Conservation (phyloP, 2,888 invertebrate species). For the Copidosoma aretas region DNA sequence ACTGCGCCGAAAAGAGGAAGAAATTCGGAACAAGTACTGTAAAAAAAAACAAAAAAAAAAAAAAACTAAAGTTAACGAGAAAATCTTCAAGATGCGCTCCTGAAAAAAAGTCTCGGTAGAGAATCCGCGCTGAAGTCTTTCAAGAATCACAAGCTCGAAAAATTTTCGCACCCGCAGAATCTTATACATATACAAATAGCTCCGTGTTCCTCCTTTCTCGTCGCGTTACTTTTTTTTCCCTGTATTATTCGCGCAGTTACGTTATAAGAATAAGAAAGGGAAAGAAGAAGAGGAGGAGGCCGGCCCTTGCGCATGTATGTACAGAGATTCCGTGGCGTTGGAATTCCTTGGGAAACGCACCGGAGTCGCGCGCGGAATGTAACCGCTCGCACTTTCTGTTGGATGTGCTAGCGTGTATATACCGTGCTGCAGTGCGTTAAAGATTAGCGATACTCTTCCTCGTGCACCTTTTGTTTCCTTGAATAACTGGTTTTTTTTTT, state of each 20-base stretch:
- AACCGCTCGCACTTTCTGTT: slow-evolving; percentile 13
- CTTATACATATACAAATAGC: slow-evolving; percentile 26
- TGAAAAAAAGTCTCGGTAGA: too few relatives aligned
- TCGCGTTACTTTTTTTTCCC: too few relatives aligned
- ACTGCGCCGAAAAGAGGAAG: too few relatives aligned
- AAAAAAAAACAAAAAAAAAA: too few relatives aligned
- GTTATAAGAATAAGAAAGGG: neutral
- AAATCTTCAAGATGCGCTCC: too few relatives aligned
- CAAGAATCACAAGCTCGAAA: slow-evolving; percentile 21
- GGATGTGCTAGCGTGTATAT: too few relatives aligned
- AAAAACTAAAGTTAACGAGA: neutral
- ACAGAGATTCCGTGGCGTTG: slow-evolving; percentile 19
- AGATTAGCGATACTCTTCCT: too few relatives aligned
- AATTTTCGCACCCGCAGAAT: slow-evolving; percentile 16
- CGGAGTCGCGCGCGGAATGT: neutral
- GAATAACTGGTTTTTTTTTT: too few relatives aligned
- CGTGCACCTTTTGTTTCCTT: neutral
- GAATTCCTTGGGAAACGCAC: slow-evolving; percentile 30
- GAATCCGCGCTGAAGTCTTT: too few relatives aligned
- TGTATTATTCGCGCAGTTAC: neutral
- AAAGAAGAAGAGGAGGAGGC: neutral
- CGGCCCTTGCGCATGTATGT: neutral
- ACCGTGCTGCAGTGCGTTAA: too few relatives aligned
- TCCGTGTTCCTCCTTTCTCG: slow-evolving; percentile 12
- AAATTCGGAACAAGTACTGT: too few relatives aligned